Evolutionary conservation across 2,113 vertebrate species (phyloP).

Genomic region (Thinocorus orbignyianus): DNA sequence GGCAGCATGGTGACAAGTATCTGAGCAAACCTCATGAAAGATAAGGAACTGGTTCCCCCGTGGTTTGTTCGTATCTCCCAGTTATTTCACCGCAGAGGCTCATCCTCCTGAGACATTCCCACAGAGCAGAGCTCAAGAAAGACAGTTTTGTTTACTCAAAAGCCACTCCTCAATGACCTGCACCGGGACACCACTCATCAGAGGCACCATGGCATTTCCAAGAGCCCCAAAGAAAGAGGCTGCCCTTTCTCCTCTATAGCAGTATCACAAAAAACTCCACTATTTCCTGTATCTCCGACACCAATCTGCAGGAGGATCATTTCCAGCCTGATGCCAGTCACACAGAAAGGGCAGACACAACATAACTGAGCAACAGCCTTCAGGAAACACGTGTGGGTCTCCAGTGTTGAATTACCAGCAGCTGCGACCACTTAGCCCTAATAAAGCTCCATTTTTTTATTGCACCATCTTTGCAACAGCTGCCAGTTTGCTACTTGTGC

Average conservation of each 20-base stretch:
- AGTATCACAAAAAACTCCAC: background rate
- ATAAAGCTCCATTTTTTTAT: background rate
- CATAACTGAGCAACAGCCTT: background rate
- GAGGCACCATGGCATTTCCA: background rate
- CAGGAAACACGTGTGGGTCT: accelerated
- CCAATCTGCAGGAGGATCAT: background rate
- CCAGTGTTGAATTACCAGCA: background rate
- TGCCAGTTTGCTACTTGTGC: background rate
- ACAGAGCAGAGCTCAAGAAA: background rate
- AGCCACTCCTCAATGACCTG: background rate
- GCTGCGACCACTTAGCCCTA: background rate
- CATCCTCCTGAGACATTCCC: background rate
- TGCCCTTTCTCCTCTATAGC: background rate
- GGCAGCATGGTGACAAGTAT: background rate
- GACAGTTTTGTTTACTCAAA: background rate
- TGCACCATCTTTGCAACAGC: background rate
- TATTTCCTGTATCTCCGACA: background rate
- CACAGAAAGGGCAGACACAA: accelerated
- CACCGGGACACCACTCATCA: background rate
- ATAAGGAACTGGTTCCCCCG: background rate
- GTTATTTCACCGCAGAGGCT: background rate
- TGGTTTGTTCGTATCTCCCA: background rate
- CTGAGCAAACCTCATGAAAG: background rate
- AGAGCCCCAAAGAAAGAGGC: background rate
- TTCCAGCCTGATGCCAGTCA: background rate